A percentile compares a stretch with the other conserved stretches of the same genome.
phyloP scores from a whole-genome alignment of 2,797 vertebrate species.

The Platyrinchus mystaceus region DNA sequence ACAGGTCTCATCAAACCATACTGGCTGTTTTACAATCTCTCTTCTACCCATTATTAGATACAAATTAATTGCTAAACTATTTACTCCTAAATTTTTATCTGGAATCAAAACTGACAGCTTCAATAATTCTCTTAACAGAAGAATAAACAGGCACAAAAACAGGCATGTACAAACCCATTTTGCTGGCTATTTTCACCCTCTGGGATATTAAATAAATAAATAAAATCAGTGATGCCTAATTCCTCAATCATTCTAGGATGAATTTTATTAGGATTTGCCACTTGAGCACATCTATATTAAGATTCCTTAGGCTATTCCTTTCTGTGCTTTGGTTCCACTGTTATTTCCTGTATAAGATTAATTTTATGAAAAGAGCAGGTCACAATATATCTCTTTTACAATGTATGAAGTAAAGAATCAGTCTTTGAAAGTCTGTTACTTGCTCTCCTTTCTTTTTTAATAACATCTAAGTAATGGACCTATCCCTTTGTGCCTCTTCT shows the following conservation, averaged over 20 bases:
- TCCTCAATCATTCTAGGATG: constrained; percentile 13
- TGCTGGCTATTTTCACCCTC: background rate
- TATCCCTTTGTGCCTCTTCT: background rate
- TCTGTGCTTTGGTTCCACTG: constrained; percentile 1
- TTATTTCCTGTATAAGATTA: constrained; percentile 39
- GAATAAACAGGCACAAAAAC: background rate
- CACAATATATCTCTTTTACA: constrained; percentile 14
- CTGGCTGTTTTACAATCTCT: background rate
- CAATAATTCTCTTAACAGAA: background rate
- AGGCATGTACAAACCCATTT: background rate
- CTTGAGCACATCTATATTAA: constrained; percentile 46
- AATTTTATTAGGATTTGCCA: constrained; percentile 44
- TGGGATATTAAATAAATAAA: constrained; percentile 36
- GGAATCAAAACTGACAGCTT: background rate
- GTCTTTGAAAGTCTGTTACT: constrained; percentile 7
- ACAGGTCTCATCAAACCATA: background rate
- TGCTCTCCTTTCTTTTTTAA: background rate
- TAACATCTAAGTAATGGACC: background rate
- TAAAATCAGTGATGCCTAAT: constrained; percentile 16
- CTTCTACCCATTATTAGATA: background rate
- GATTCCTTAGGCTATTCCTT: constrained; percentile 42
- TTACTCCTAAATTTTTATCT: background rate
- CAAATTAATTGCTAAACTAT: constrained; percentile 37
- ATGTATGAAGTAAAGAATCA: constrained; percentile 27
- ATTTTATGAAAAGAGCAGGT: constrained; percentile 35